Base-by-base conservation (phyloP, 2,888 invertebrate genomes). In the Scaptomyza tumidula region DNA sequence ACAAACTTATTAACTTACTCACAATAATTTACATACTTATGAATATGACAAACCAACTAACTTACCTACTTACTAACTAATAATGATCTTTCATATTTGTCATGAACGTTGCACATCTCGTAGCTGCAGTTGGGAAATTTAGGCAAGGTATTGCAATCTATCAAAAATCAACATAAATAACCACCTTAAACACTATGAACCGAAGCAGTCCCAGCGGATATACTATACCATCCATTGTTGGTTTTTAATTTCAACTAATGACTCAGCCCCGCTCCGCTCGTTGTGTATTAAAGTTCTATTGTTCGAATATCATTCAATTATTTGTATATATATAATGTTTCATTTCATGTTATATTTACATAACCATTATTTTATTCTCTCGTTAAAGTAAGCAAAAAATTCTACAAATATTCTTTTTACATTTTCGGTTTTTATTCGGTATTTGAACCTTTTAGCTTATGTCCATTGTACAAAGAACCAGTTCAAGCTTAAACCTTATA, bases 41-140 rank as follows among this genome's bases (percentile, higher is more conserved):
- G 14, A 14, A 10, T 41, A 13, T 52, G 62, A 50, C 62, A 45
- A 41, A 41, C 13, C 31, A 31, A 49, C 14, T 35, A 11, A 31
- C 50, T 31, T 29, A 44, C 53, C 35, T 29, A 69, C 53, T 64
- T 44, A 61, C 44, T 71, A 72, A 67, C n/a, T 80, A 71, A 69
- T 78, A 72, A 69, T 78, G 57, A 53, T 78, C 64, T 81, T 69
- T 74, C 66, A 66, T 56, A 81, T 80, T 70, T 86, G 81, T 31
- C 81, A 65, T 6, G 64, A 66, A 71, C 63, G 60, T 69, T 74
- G 66, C 61, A 68, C 81, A 58, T 63, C 71, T 66, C 58, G 76
- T 83, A 90, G 90, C 90, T 90, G 90, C 90, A 91, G 90, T 90
- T 90, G 91, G 90, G 90, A 90, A 91, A 90, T 73, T 87, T 90